Evolutionary conservation across 2,113 vertebrate genomes (phyloP).

Genomic region (Austrofundulus limnaeus): DNA sequence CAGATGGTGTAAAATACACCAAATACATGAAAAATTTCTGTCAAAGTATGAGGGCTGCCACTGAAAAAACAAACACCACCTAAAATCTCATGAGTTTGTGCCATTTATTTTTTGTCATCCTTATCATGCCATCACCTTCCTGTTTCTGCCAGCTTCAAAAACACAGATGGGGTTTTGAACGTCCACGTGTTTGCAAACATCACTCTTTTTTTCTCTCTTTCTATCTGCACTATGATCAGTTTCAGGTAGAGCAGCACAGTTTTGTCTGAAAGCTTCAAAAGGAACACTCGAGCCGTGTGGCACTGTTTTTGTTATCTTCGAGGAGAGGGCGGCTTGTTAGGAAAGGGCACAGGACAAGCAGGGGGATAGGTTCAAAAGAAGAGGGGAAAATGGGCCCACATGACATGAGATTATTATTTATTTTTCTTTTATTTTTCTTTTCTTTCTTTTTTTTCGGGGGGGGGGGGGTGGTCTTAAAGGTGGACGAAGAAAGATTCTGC

Average conservation of each 20-base stretch:
- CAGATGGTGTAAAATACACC: background rate
- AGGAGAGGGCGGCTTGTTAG: slow-evolving; percentile 23
- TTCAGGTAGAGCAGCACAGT: slow-evolving; percentile 31
- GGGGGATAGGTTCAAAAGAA: slow-evolving; percentile 40
- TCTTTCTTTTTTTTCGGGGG: too few species aligned
- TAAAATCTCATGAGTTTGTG: slow-evolving; percentile 25
- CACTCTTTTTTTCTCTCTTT: background rate
- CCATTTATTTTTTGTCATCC: slow-evolving; percentile 53
- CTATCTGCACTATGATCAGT: slow-evolving; percentile 56
- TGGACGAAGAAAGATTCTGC: too few species aligned
- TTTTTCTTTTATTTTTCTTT: too few species aligned
- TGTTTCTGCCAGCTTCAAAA: slow-evolving; percentile 52
- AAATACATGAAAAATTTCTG: background rate
- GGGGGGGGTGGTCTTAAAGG: background rate
- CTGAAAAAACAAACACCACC: slow-evolving; percentile 59
- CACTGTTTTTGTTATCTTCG: slow-evolving; percentile 58
- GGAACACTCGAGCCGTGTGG: slow-evolving; percentile 52
- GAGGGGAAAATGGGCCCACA: slow-evolving; percentile 39
- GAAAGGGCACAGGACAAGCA: slow-evolving; percentile 14
- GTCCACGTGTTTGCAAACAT: slow-evolving; percentile 50
- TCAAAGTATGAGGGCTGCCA: slow-evolving; percentile 42
- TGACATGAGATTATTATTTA: slow-evolving; percentile 23
- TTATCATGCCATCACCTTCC: slow-evolving; percentile 63
- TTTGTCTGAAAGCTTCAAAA: slow-evolving; percentile 62
- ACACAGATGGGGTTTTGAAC: slow-evolving; percentile 29